Evolutionary conservation across 2,888 invertebrate genomes (phyloP).

Genomic region (Lydus trimaculatus): DNA sequence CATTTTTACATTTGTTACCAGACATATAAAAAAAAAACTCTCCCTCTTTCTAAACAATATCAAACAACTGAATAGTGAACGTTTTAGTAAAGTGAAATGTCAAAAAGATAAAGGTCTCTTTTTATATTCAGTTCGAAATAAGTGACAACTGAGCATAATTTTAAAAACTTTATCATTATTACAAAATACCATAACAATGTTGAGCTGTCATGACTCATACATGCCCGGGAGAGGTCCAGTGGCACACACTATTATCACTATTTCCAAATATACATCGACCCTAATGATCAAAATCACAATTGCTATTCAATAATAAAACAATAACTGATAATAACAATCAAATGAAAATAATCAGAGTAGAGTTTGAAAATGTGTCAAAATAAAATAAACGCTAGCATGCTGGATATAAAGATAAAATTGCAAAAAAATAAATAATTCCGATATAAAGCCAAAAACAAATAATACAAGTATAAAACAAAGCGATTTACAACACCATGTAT

Average conservation of each 20-base stretch:
- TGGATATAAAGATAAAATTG: background rate
- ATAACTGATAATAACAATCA: background rate
- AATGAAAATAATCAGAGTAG: background rate
- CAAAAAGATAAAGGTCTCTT: background rate
- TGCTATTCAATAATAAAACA: background rate
- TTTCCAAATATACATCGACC: background rate
- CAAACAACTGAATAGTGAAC: conserved; percentile 17
- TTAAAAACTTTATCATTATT: conserved; percentile 32
- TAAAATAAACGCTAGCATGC: background rate
- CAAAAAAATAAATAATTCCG: background rate
- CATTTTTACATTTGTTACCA: conserved; percentile 20
- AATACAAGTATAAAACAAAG: background rate
- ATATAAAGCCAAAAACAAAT: background rate
- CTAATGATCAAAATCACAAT: background rate
- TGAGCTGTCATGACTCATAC: conserved; percentile 30
- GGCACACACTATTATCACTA: background rate
- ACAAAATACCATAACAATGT: conserved; percentile 30
- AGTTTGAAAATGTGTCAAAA: background rate
- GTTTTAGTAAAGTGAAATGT: conserved; percentile 13
- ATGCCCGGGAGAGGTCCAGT: conserved; percentile 10
- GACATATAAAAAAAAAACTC: conserved; percentile 25
- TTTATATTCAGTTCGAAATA: background rate
- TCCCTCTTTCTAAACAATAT: conserved; percentile 25
- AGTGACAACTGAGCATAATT: conserved; percentile 24
- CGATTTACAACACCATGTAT: background rate